Conservation (phyloP, 2,888 invertebrate species). For the Sylvicola cinctus region DNA sequence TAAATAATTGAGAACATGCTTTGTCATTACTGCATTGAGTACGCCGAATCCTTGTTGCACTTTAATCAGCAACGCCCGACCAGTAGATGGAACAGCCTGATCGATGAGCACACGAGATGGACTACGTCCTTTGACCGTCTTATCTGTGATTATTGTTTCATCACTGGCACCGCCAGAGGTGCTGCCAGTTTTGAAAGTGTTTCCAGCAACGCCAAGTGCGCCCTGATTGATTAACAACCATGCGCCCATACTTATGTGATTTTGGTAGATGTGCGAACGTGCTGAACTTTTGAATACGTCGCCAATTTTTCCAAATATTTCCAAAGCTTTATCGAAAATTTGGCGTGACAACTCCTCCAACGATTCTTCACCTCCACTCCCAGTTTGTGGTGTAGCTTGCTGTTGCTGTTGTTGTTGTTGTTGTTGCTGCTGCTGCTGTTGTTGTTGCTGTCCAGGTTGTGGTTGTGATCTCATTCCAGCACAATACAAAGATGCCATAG, state of each 20-base stretch:
- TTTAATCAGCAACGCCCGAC: conserved; percentile 44
- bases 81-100: conserved; percentile 29
- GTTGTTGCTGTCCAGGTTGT: neutral
- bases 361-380: conserved; percentile 47
- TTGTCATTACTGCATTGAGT: conserved; percentile 72
- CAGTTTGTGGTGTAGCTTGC: conserved; percentile 6
- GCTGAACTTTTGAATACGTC: conserved; percentile 66
- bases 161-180: conserved; percentile 21
- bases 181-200: conserved; percentile 26
- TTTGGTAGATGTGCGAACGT: conserved; percentile 70
- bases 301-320: conserved; percentile 65
- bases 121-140: conserved; percentile 20
- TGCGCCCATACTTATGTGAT: conserved; percentile 69
- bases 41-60: conserved; percentile 73
- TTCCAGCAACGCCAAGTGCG: conserved; percentile 47
- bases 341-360: conserved; percentile 52
- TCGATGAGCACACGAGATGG: conserved; percentile 25
- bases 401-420: conserved; percentile 14
- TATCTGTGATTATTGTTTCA: conserved; percentile 28
- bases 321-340: conserved; percentile 72
- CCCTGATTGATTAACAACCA: conserved; percentile 77
- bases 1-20: conserved; percentile 53
- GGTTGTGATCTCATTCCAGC: conserved; percentile 46
- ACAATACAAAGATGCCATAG: conserved; percentile 65
- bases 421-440: neutral